A percentile compares a stretch with the other conserved stretches of the same genome.
phyloP scores from a whole-genome alignment of 2,888 invertebrate species.

The Unio delphinus region DNA sequence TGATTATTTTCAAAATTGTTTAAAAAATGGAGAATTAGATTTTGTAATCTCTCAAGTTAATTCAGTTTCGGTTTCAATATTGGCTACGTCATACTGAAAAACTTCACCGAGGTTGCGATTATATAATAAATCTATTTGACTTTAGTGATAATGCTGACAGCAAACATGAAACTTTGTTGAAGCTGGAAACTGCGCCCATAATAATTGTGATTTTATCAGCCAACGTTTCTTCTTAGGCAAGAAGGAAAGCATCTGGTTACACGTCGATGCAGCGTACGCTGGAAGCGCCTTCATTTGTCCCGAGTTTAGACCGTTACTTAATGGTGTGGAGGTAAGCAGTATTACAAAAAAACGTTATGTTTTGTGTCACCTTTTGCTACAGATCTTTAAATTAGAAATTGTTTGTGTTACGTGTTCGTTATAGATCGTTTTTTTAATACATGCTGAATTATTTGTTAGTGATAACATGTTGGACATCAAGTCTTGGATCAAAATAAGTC shows the following conservation, averaged over 20 bases:
- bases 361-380: neutral
- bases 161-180: too few species aligned
- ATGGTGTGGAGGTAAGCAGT: slow-evolving; percentile 74
- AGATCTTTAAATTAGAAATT: neutral
- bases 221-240: slow-evolving; percentile 36
- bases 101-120: too few species aligned
- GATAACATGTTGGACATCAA: too few species aligned
- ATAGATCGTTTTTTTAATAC: too few species aligned
- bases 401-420: neutral
- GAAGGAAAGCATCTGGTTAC: slow-evolving; percentile 85
- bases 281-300: slow-evolving; percentile 96
- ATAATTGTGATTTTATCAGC: neutral
- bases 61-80: too few species aligned
- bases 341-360: neutral
- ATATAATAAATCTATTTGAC: too few species aligned
- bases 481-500: too few species aligned
- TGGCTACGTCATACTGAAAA: too few species aligned
- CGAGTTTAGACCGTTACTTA: slow-evolving; percentile 92
- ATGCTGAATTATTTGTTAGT: neutral
- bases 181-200: neutral
- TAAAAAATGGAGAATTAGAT: too few species aligned
- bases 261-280: slow-evolving; percentile 99
- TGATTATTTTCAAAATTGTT: too few species aligned
- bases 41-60: too few species aligned
- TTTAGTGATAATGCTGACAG: too few species aligned